A percentile compares a stretch with the other conserved stretches of the same genome.
Conservation (phyloP, 2,113 vertebrate genomes). For the Megaleporinus macrocephalus region DNA sequence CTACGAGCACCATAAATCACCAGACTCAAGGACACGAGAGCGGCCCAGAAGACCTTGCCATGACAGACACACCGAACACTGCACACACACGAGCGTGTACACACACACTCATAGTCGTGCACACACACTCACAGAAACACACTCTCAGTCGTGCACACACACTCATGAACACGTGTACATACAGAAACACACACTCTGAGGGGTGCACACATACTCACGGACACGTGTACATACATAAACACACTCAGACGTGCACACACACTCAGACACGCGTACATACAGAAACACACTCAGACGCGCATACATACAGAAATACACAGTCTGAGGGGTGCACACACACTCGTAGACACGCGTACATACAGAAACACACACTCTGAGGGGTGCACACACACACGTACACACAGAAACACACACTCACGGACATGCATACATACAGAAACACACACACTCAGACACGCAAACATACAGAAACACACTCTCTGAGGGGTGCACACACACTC, state of each 20-base stretch:
- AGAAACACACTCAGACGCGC: constrained; percentile 15
- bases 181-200: constrained; percentile 16
- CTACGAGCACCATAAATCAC: constrained; percentile 57
- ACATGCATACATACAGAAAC: constrained; percentile 50
- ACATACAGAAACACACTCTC: constrained; percentile 33
- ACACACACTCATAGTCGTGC: constrained; percentile 43
- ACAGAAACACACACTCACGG: constrained; percentile 43
- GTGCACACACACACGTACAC: constrained; percentile 4
- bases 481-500: background rate
- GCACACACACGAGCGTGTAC: no score
- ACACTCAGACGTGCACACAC: background rate
- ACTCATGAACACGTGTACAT: constrained; percentile 50
- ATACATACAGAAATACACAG: no score
- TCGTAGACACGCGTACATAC: constrained; percentile 52
- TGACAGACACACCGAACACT: constrained; percentile 29
- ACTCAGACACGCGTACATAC: constrained; percentile 50
- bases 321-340: background rate
- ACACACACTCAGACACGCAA: constrained; percentile 45
- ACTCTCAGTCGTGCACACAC: background rate
- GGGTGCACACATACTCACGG: constrained; percentile 1
- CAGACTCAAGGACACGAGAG: constrained; percentile 52
- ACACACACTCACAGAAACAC: constrained; percentile 48
- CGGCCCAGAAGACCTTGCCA: constrained; percentile 48
- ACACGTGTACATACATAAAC: constrained; percentile 50
- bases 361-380: constrained; percentile 14